Conservation (phyloP, 2,113 vertebrate genomes). For the Microcebus murinus region DNA sequence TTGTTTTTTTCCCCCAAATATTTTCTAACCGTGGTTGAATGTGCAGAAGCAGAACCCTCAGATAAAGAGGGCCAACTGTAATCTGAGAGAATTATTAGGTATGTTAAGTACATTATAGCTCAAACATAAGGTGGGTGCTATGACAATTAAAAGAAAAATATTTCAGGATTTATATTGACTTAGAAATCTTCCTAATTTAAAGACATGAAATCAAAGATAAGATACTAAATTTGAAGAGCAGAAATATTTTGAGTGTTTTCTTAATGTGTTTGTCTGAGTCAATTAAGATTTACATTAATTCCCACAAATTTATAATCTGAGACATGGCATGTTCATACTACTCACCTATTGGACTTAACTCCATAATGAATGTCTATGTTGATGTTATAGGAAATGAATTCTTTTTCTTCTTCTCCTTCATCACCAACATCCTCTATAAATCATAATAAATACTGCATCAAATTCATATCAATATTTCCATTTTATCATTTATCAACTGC, state of each 20-base stretch:
- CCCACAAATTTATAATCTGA: not conserved
- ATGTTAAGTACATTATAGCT: not conserved
- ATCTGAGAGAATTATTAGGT: not conserved
- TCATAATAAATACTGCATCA: not conserved
- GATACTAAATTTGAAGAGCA: not conserved
- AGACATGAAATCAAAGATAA: not conserved
- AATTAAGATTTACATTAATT: not conserved
- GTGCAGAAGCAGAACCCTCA: not conserved
- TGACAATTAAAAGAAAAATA: not conserved
- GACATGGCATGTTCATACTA: rapidly evolving
- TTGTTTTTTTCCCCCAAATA: not conserved
- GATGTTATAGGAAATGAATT: constrained; percentile 96
- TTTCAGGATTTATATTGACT: not conserved
- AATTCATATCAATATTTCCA: not conserved
- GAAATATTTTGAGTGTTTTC: not conserved
- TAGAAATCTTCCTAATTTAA: not conserved
- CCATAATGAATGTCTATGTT: constrained; percentile 98
- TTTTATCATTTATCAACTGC: not conserved
- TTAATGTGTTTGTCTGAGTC: not conserved
- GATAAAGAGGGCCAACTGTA: not conserved
- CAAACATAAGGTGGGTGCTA: not conserved
- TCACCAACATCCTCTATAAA: constrained; percentile 97
- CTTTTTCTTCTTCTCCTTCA: constrained; percentile 98
- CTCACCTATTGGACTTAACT: constrained; percentile 97
- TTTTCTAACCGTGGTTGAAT: not conserved